Percentiles rank a stretch among this genome's conserved stretches.
phyloP scores from a whole-genome alignment of 2,113 vertebrate genomes.

The Mystacornis crossleyi region DNA sequence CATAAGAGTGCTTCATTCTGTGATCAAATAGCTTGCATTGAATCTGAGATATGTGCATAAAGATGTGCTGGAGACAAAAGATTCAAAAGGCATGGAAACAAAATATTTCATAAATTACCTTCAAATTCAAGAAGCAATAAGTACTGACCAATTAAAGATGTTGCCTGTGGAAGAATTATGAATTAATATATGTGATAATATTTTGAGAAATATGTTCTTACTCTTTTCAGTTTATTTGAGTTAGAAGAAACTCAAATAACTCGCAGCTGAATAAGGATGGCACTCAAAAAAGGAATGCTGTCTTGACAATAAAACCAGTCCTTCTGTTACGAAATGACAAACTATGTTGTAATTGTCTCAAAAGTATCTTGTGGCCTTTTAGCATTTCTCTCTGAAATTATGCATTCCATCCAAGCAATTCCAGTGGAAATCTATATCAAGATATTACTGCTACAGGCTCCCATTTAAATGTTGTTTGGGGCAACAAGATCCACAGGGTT shows the following conservation, averaged over 20 bases:
- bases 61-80: background rate
- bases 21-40: background rate
- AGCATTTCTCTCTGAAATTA: conserved; percentile 19
- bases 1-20: background rate
- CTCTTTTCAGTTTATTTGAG: background rate
- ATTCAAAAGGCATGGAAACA: background rate
- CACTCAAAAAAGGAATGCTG: background rate
- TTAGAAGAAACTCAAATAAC: background rate
- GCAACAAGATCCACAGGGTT: conserved; percentile 50
- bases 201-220: background rate
- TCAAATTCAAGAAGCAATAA: background rate
- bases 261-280: background rate
- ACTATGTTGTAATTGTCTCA: background rate
- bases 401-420: background rate
- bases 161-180: background rate
- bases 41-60: background rate
- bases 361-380: background rate
- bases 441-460: conserved; percentile 10
- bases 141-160: background rate
- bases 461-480: conserved; percentile 55
- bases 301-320: background rate
- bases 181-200: background rate
- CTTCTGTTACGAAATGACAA: conserved; percentile 11
- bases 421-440: conserved; percentile 22
- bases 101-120: background rate